These are phyloP conservation scores for Halesus radiatus DNA, from an alignment of 1,140 invertebrate species.

Conservation along the genomic window DNA sequence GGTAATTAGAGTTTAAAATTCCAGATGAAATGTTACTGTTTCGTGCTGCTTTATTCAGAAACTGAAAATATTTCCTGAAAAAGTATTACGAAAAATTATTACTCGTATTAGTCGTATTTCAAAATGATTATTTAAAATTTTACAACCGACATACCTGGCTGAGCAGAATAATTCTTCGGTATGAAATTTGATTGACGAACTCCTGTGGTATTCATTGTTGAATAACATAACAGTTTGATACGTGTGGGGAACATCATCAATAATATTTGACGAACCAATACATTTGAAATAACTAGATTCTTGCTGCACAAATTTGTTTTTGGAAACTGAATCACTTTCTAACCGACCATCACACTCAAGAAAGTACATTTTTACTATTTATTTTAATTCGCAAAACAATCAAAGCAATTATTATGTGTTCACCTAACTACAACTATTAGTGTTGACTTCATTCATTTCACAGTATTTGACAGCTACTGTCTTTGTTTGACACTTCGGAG, in stretches of 20 bases:
- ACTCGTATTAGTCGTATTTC: neutral
- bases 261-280: neutral
- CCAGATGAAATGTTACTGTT: conserved; percentile 27
- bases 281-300: conserved; percentile 1
- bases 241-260: neutral
- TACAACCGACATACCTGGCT: conserved; percentile 27
- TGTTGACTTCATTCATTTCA: no score
- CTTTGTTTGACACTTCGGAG: conserved; percentile 18
- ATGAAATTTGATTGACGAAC: conserved; percentile 27
- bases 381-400: no score
- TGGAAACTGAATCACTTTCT: neutral
- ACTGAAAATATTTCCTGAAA: conserved; percentile 48
- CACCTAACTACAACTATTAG: no score
- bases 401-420: no score
- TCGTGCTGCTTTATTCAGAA: conserved; percentile 42
- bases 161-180: conserved; percentile 37
- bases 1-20: conserved; percentile 17
- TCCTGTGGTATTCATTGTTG: conserved; percentile 42
- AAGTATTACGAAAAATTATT: conserved; percentile 13
- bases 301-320: conserved; percentile 20
- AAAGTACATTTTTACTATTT: conserved; percentile 37
- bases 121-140: neutral
- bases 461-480: neutral
- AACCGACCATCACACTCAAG: conserved; percentile 38
- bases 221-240: conserved; percentile 37